A percentile compares a stretch with the other conserved stretches of the same genome.
phyloP scores from a whole-genome alignment of 1,140 invertebrate species.

The Yoshiicerus persimilis region DNA sequence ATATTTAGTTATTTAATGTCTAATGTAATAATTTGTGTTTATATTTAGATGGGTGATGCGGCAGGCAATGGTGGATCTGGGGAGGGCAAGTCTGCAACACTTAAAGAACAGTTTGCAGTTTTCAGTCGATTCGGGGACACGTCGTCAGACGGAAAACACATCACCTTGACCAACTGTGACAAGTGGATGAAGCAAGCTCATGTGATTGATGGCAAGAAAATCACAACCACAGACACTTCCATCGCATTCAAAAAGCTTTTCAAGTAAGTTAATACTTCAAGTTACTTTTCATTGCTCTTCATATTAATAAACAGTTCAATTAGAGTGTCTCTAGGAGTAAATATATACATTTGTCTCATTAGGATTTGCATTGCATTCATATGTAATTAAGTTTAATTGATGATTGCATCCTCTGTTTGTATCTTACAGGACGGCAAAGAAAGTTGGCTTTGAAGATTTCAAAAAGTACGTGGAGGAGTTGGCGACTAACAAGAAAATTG shows the following conservation, averaged over 20 bases:
- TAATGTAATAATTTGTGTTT: neutral
- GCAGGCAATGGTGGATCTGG: conserved; percentile 26
- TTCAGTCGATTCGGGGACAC: conserved; percentile 87
- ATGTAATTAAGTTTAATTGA: neutral
- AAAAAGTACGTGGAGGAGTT: conserved; percentile 78
- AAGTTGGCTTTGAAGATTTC: conserved; percentile 72
- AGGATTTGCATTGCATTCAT: neutral
- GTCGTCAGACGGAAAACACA: conserved; percentile 80
- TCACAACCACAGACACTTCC: conserved; percentile 84
- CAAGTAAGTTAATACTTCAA: conserved; percentile 62
- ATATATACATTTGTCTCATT: too few relatives aligned
- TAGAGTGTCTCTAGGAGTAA: too few relatives aligned
- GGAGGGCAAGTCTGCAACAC: conserved; percentile 42
- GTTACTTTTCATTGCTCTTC: neutral
- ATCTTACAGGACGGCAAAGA: conserved; percentile 59
- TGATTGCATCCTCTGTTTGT: neutral
- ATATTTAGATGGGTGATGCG: conserved; percentile 45
- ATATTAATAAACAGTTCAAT: too few relatives aligned
- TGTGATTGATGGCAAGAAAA: conserved; percentile 85
- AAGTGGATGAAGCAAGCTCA: conserved; percentile 95
- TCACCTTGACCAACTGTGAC: conserved; percentile 70
- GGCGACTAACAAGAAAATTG: conserved; percentile 75
- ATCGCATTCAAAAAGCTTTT: conserved; percentile 82
- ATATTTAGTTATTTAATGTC: neutral
- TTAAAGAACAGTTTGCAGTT: conserved; percentile 61